A percentile compares a stretch with the other conserved stretches of the same genome.
Evolutionary conservation across 2,797 vertebrate species (phyloP).

Genomic region (Pantherophis alleghaniensis): DNA sequence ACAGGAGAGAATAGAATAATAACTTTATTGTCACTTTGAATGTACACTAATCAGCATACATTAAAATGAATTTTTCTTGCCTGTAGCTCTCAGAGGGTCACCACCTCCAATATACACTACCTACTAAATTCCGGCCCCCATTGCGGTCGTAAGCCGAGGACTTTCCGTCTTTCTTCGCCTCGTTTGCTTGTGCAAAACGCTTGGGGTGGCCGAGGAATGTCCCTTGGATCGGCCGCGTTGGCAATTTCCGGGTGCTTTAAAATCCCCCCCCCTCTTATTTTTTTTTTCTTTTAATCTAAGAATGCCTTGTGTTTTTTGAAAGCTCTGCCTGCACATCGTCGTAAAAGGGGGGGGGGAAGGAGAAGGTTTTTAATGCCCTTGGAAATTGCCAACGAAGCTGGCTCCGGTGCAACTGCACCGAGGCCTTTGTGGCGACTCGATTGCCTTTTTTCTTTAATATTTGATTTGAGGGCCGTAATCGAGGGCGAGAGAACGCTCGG

Average conservation of each 20-base stretch:
- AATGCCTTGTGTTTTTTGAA: not conserved
- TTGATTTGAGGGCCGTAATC: not conserved
- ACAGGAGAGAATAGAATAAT: too few species aligned
- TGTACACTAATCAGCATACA: too few species aligned
- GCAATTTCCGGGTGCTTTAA: not conserved
- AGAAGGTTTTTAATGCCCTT: not conserved
- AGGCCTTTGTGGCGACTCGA: not conserved
- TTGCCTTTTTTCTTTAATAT: not conserved
- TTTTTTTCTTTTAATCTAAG: too few species aligned
- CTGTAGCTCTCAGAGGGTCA: too few species aligned
- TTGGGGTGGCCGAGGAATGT: too few species aligned
- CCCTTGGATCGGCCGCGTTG: not conserved
- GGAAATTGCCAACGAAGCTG: not conserved
- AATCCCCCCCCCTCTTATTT: not conserved
- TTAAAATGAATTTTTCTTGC: too few species aligned
- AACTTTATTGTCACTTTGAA: too few species aligned
- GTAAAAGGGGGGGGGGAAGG: fast-evolving
- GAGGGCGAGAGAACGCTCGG: not conserved
- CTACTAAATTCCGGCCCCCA: not conserved
- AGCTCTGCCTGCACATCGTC: not conserved
- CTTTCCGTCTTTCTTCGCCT: not conserved
- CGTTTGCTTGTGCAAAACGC: not conserved
- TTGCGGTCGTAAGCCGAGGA: not conserved
- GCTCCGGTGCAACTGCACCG: not conserved
- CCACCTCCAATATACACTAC: too few species aligned